phyloP scores from a whole-genome alignment of 2,113 vertebrate species.

The Periophthalmus modestus region DNA sequence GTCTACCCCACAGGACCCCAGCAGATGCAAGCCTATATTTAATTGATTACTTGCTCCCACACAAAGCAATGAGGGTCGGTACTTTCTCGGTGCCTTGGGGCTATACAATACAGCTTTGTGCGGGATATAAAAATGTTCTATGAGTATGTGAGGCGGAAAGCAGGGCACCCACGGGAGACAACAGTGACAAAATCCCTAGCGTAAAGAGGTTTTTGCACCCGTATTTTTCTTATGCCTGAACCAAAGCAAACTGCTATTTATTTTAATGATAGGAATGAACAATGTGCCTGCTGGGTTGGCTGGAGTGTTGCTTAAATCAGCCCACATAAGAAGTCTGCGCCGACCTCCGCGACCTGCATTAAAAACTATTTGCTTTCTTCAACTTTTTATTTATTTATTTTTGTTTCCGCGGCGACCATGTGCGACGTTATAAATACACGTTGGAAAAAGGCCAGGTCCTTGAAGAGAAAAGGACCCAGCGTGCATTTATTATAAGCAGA shows the following conservation, averaged over 20 bases:
- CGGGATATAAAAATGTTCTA: conserved; percentile 11
- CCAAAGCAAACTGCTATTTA: conserved; percentile 42
- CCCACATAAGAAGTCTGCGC: conserved; percentile 18
- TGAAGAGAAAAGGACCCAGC: neutral
- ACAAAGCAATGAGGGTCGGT: conserved; percentile 18
- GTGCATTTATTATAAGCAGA: conserved; percentile 2
- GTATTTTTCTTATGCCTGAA: conserved; percentile 39
- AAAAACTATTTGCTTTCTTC: conserved; percentile 37
- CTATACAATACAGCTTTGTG: conserved; percentile 6
- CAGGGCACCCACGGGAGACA: conserved; percentile 30
- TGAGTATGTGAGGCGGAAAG: conserved; percentile 26
- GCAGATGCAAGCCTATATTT: conserved; percentile 42
- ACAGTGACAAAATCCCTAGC: conserved; percentile 46
- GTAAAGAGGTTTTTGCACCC: conserved; percentile 20
- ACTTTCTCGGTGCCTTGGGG: conserved; percentile 25
- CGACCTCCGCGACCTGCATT: conserved; percentile 51
- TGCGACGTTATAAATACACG: conserved; percentile 21
- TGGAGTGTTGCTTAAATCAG: conserved; percentile 48
- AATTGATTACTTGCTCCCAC: conserved; percentile 46
- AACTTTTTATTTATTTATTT: conserved; percentile 31
- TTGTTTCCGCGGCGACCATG: neutral
- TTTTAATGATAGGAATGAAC: conserved; percentile 57
- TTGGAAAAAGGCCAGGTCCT: neutral
- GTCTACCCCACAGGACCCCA: conserved; percentile 6
- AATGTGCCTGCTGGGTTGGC: conserved; percentile 36